phyloP scores from a whole-genome alignment of 2,113 vertebrate species.

The Ranitomeya variabilis region DNA sequence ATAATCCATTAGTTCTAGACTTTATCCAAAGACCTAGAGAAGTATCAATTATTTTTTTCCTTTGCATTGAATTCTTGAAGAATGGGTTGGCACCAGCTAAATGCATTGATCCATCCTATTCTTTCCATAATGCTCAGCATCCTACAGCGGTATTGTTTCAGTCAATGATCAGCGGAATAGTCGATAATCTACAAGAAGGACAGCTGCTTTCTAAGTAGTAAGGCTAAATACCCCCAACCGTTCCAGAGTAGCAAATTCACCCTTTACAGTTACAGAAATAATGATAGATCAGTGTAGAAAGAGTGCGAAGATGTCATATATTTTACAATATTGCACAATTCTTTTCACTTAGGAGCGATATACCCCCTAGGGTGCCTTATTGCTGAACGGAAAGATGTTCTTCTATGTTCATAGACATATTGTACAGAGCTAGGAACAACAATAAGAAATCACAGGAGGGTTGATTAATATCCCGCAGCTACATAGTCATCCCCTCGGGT shows the following conservation, averaged over 20 bases:
- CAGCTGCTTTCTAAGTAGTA: conserved; percentile 60
- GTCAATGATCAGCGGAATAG: conserved; percentile 46
- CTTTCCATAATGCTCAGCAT: conserved; percentile 61
- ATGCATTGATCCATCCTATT: conserved; percentile 60
- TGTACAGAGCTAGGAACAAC: conserved; percentile 54
- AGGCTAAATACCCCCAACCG: conserved; percentile 57
- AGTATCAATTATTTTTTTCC: conserved; percentile 60
- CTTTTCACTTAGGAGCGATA: conserved; percentile 51
- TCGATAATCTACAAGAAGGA: conserved; percentile 60
- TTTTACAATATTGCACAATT: conserved; percentile 57
- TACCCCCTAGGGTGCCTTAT: conserved; percentile 4
- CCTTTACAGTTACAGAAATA: conserved; percentile 59
- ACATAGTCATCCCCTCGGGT: conserved; percentile 50
- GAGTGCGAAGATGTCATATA: conserved; percentile 58
- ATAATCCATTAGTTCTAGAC: too few relatives aligned
- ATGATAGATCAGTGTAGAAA: conserved; percentile 58
- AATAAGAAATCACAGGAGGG: conserved; percentile 44
- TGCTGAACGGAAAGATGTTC: conserved; percentile 43
- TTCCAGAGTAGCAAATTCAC: conserved; percentile 53
- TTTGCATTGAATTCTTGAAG: conserved; percentile 59
- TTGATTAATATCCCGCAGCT: conserved; percentile 55
- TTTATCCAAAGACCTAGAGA: background rate
- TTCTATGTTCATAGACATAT: conserved; percentile 31
- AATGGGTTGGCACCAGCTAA: conserved; percentile 61
- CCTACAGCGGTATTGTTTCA: conserved; percentile 62